phyloP scores from a whole-genome alignment of 2,888 invertebrate species.

The Drosophila meridionalis region DNA sequence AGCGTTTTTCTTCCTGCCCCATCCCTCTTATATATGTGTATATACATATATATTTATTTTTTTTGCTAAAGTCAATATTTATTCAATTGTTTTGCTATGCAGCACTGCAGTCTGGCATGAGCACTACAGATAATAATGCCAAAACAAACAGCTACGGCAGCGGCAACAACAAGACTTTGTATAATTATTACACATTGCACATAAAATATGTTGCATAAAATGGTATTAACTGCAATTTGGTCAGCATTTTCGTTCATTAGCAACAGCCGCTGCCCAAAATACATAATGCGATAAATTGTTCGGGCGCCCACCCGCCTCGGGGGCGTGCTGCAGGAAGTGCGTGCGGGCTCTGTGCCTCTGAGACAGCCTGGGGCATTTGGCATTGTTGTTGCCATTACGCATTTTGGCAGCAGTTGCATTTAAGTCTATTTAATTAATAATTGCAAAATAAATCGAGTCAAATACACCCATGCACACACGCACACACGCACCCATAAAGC shows the following conservation, averaged over 20 bases:
- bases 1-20: neutral
- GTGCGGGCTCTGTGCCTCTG: constrained; percentile 1
- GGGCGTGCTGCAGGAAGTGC: neutral
- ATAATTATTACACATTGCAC: constrained; percentile 62
- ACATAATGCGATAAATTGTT: constrained; percentile 50
- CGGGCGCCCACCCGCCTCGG: neutral
- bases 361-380: constrained; percentile 28
- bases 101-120: constrained; percentile 21
- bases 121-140: constrained; percentile 48
- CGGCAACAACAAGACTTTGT: constrained; percentile 29
- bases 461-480: constrained; percentile 40
- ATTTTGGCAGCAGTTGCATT: constrained; percentile 66
- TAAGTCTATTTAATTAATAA: constrained; percentile 70
- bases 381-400: constrained; percentile 42
- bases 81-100: constrained; percentile 39
- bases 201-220: constrained; percentile 70
- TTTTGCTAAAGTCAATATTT: constrained; percentile 44
- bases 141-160: constrained; percentile 40
- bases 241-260: constrained; percentile 63
- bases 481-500: constrained; percentile 5
- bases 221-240: constrained; percentile 54
- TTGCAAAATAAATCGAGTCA: constrained; percentile 60
- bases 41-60: neutral
- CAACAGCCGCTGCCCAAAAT: constrained; percentile 49
- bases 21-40: neutral